Evolutionary conservation across 1,140 invertebrate species (phyloP).

Genomic region (Trialeurodes vaporariorum): DNA sequence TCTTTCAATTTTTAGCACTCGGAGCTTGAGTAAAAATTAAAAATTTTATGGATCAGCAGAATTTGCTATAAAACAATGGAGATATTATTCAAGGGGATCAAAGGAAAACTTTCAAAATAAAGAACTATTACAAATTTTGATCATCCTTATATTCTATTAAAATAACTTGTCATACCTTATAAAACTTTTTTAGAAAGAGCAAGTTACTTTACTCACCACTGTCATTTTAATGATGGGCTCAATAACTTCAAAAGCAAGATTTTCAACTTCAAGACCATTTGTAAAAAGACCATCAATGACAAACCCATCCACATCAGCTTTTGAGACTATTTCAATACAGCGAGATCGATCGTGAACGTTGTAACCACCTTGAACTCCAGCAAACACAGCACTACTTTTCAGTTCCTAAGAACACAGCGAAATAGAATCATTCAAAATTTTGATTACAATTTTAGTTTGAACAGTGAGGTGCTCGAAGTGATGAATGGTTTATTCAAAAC

Average conservation of each 20-base stretch:
- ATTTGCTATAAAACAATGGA: no score
- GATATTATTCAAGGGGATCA: no score
- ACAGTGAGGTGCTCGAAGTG: no score
- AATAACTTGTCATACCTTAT: neutral
- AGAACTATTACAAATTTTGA: neutral
- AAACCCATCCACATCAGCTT: conserved; percentile 47
- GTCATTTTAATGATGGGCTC: conserved; percentile 46
- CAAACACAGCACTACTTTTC: conserved; percentile 42
- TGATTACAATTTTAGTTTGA: no score
- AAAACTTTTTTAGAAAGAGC: conserved; percentile 2
- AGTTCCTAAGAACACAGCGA: conserved; percentile 23
- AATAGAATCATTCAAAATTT: no score
- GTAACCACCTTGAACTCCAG: conserved; percentile 62
- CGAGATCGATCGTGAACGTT: conserved; percentile 41
- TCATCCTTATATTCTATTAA: neutral
- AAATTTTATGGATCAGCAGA: no score
- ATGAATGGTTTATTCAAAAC: no score
- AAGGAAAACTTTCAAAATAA: neutral
- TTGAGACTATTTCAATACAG: conserved; percentile 44
- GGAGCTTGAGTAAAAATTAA: no score
- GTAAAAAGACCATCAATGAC: conserved; percentile 68
- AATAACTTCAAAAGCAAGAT: conserved; percentile 43
- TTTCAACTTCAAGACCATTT: conserved; percentile 47
- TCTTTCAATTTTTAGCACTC: no score
- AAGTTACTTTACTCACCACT: conserved; percentile 39